phyloP scores from a whole-genome alignment of 2,113 vertebrate genomes.

The Ceratotherium simum region DNA sequence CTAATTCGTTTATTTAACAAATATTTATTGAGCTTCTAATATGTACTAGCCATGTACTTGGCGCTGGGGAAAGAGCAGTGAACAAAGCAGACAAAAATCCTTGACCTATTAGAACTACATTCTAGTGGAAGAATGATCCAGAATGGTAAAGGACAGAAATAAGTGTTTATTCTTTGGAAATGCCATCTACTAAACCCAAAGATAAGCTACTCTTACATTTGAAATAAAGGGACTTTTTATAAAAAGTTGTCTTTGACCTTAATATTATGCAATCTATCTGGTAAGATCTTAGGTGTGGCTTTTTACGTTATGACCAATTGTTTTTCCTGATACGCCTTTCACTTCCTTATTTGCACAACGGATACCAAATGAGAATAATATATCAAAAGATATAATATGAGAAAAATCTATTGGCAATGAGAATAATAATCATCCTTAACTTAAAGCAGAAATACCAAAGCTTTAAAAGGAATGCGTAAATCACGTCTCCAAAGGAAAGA shows the following conservation, averaged over 20 bases:
- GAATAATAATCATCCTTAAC: background rate
- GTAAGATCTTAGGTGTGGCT: background rate
- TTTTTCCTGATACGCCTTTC: background rate
- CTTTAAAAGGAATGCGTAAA: background rate
- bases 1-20: slow-evolving; percentile 29
- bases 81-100: background rate
- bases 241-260: background rate
- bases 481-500: background rate
- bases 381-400: background rate
- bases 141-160: background rate
- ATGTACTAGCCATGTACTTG: background rate
- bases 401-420: background rate
- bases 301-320: background rate
- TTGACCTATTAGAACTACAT: background rate
- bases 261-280: background rate
- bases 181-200: background rate
- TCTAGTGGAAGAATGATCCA: background rate
- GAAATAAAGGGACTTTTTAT: background rate
- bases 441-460: background rate
- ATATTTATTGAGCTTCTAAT: slow-evolving; percentile 31
- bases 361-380: background rate
- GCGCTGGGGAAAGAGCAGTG: background rate
- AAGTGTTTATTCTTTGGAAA: slow-evolving; percentile 14
- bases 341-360: background rate
- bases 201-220: background rate